Conservation (phyloP, 2,888 invertebrate genomes). For the Thymelicus acteon region DNA sequence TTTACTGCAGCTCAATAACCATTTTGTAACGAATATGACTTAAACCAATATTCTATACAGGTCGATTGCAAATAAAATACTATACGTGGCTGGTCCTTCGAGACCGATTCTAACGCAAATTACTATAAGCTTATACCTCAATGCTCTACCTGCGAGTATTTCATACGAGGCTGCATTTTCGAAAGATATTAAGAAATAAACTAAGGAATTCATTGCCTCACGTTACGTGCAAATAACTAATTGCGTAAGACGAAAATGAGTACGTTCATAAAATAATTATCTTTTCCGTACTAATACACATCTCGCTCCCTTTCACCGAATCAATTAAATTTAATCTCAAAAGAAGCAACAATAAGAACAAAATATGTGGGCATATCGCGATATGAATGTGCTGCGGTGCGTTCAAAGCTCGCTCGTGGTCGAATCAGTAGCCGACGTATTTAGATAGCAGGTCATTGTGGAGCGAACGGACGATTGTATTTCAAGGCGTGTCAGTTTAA, state of each 20-base stretch:
- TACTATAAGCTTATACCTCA: conserved; percentile 36
- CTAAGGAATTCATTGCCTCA: conserved; percentile 27
- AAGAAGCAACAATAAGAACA: conserved; percentile 26
- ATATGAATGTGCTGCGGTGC: conserved; percentile 25
- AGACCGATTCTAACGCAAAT: conserved; percentile 43
- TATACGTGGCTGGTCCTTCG: conserved; percentile 38
- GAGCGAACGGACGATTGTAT: background rate
- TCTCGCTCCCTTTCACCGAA: conserved; percentile 42
- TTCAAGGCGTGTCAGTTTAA: conserved; percentile 44
- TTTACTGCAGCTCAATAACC: conserved; percentile 51
- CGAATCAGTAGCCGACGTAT: conserved; percentile 14
- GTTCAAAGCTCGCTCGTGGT: conserved; percentile 21
- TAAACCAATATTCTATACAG: conserved; percentile 44
- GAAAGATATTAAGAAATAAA: conserved; percentile 26
- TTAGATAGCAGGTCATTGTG: background rate
- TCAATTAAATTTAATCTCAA: conserved; percentile 37
- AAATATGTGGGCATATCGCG: conserved; percentile 32
- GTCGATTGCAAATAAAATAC: conserved; percentile 40
- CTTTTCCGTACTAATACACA: conserved; percentile 39
- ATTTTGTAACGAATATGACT: conserved; percentile 48
- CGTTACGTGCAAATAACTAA: conserved; percentile 19
- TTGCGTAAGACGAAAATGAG: conserved; percentile 19
- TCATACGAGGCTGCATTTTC: conserved; percentile 4
- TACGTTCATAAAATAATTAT: conserved; percentile 30
- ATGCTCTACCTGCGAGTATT: background rate